phyloP scores from a whole-genome alignment of 2,113 vertebrate species.

The Regulus satrapa region DNA sequence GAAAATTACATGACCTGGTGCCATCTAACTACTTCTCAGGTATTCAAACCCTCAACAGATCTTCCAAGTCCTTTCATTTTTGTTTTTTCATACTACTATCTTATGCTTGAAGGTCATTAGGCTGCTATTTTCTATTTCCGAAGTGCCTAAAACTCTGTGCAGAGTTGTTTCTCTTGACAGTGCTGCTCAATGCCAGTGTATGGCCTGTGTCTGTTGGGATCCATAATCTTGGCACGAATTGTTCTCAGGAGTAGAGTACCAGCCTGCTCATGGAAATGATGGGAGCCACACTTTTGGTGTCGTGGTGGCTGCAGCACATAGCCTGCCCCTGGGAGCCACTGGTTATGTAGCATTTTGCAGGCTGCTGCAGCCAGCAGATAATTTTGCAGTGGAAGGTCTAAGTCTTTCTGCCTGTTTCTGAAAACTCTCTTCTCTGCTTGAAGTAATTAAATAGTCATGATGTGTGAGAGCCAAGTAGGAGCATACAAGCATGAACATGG shows the following conservation, averaged over 20 bases:
- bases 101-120: not conserved
- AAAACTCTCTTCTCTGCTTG: not conserved
- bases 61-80: not conserved
- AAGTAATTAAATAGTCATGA: not conserved
- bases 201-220: not conserved
- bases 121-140: not conserved
- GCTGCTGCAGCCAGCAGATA: not conserved
- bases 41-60: not conserved
- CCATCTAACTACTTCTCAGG: not conserved
- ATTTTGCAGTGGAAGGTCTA: not conserved
- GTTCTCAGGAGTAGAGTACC: not conserved
- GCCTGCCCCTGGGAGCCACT: not conserved
- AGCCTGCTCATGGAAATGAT: not conserved
- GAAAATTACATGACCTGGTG: not conserved
- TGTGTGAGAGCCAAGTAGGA: not conserved
- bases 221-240: not conserved
- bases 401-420: not conserved
- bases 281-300: not conserved
- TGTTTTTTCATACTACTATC: not conserved
- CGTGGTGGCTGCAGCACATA: not conserved
- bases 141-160: not conserved
- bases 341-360: not conserved
- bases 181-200: not conserved
- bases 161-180: not conserved
- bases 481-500: rapidly evolving